Base-by-base conservation (phyloP, 2,888 invertebrate species). In the Clanis bilineata region DNA sequence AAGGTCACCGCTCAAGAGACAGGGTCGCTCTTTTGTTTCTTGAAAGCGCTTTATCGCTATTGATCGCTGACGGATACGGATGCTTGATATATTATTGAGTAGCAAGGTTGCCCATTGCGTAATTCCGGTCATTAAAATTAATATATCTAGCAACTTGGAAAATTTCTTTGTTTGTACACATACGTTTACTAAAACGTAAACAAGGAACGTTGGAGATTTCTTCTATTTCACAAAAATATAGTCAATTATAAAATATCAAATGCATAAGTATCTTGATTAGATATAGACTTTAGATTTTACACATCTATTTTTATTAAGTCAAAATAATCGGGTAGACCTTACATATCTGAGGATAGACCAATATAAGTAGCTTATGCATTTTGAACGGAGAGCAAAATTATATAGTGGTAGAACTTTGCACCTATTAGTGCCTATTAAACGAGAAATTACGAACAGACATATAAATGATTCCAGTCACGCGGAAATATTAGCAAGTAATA, bases 51-150 rank as follows among this genome's bases (percentile, higher is more conserved):
- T 58, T 58, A 51, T 41, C 25, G 39, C 10, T 56, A 57, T 51
- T 55, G 56, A 57, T 60, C 43, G 39, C 21, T 21, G 59, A 58
- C 67, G 59, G 71, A 67, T 70, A 57, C 68, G 62, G 72, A 69
- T 69, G 66, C 68, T 69, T 65, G 63, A 73, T 74, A 70, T 65
- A 73, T 74, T 74, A 73, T 61, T 67, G 59, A 59, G 62, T 65
- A 67, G 63, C 78, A 76, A 79, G 79, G 76, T 57, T 73, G 66
- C 64, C 75, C 72, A 71, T 73, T 72, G 76, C 79, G 69, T 73
- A 72, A 70, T 70, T 76, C 66, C 66, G 70, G 64, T 70, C 64
- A 68, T 73, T 70, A 74, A 65, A 64, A 65, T 62, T 56, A 55
- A 61, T 36, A 25, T 44, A 4, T 25, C 28, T 39, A 23, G 23